A percentile compares a stretch with the other conserved stretches of the same genome.
These are phyloP conservation scores for Ephialtes manifestator DNA, from an alignment of 2,888 invertebrate genomes.

Conservation along the genomic window DNA sequence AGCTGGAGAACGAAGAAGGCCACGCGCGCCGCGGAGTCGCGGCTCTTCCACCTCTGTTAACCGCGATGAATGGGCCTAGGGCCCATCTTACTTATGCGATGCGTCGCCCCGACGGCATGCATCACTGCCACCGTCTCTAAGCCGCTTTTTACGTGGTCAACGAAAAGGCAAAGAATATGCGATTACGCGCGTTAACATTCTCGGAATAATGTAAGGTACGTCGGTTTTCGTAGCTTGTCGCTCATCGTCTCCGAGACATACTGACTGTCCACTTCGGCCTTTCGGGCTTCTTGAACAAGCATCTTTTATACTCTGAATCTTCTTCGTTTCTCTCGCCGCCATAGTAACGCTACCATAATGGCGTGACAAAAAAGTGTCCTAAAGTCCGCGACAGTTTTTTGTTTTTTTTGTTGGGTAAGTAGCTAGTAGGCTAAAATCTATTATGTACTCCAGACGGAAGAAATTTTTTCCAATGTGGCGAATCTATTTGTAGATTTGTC, in stretches of 20 bases:
- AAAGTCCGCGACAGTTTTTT: neutral
- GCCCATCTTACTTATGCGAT: slow-evolving; percentile 82
- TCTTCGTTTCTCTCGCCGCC: slow-evolving; percentile 32
- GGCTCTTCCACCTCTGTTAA: slow-evolving; percentile 69
- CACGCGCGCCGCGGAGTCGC: slow-evolving; percentile 63
- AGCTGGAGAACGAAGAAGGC: slow-evolving; percentile 56
- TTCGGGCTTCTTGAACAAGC: neutral
- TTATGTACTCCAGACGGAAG: neutral
- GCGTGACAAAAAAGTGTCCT: slow-evolving; percentile 31
- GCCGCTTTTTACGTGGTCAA: slow-evolving; percentile 80
- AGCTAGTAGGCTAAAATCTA: neutral
- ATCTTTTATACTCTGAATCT: slow-evolving; percentile 26
- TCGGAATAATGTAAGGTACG: slow-evolving; percentile 76
- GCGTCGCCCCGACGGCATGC: slow-evolving; percentile 81
- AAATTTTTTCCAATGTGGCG: slow-evolving; percentile 9
- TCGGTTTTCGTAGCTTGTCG: slow-evolving; percentile 55
- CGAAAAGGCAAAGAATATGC: slow-evolving; percentile 81
- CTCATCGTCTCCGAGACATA: slow-evolving; percentile 50
- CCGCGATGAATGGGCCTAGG: slow-evolving; percentile 82
- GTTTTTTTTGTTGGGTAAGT: neutral
- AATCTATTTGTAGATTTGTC: slow-evolving; percentile 19
- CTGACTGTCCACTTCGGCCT: slow-evolving; percentile 8
- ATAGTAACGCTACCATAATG: slow-evolving; percentile 36
- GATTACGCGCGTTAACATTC: slow-evolving; percentile 83
- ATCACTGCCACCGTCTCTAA: slow-evolving; percentile 82